Evolutionary conservation across 2,113 vertebrate genomes (phyloP).

Genomic region (Platanista minor): DNA sequence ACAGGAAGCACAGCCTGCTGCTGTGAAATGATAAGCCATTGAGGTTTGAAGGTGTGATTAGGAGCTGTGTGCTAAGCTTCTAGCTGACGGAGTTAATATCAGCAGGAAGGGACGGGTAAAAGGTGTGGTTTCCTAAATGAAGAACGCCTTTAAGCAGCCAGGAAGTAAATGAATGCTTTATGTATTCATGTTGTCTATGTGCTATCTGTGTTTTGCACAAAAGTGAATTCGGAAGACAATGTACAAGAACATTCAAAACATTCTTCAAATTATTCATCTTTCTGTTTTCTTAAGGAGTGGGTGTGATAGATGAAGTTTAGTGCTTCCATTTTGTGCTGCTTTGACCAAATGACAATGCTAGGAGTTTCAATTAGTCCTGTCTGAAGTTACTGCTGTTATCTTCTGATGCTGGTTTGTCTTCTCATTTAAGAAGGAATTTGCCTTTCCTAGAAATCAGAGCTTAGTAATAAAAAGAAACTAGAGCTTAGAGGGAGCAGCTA

Average conservation of each 20-base stretch:
- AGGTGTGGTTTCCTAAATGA: slow-evolving; percentile 20
- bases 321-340: not conserved
- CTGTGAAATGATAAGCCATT: not conserved
- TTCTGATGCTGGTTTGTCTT: not conserved
- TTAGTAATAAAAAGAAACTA: not conserved
- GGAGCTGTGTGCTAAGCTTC: not conserved
- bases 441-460: not conserved
- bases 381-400: not conserved
- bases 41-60: not conserved
- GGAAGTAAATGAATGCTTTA: not conserved
- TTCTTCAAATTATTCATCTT: not conserved
- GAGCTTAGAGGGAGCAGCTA: not conserved
- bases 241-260: not conserved
- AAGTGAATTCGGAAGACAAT: not conserved
- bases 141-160: not conserved
- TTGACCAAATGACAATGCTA: not conserved
- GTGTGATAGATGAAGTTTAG: not conserved
- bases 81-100: not conserved
- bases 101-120: not conserved
- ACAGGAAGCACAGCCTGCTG: not conserved
- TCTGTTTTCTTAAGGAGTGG: not conserved
- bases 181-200: not conserved
- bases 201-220: not conserved
- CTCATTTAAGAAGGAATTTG: not conserved
- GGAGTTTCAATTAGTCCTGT: not conserved